phyloP scores from a whole-genome alignment of 2,888 invertebrate species.

The Cryptocheilus praepositus region DNA sequence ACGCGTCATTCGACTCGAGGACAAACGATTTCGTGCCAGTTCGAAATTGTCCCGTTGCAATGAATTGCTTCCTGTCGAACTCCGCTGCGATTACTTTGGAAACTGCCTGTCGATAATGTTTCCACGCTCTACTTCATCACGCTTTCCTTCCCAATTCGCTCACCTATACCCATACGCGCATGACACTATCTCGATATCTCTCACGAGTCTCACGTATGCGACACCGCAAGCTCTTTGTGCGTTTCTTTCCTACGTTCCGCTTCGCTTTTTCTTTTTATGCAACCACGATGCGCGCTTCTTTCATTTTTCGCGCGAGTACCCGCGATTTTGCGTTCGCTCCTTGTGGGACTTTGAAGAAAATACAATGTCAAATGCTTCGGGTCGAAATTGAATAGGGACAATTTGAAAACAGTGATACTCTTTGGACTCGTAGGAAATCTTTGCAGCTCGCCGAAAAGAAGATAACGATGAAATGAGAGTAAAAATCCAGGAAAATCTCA shows the following conservation, averaged over 20 bases:
- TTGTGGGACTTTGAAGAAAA: too few relatives aligned
- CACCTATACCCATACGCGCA: background rate
- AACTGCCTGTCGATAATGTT: conserved; percentile 40
- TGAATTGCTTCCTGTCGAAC: conserved; percentile 42
- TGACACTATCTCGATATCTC: background rate
- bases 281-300: too few relatives aligned
- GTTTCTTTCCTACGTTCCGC: background rate
- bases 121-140: conserved; percentile 10
- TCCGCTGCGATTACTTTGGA: conserved; percentile 43
- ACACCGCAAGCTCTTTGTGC: background rate
- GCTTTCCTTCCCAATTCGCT: background rate
- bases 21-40: conserved; percentile 52
- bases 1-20: conserved; percentile 40
- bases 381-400: too few relatives aligned
- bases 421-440: too few relatives aligned
- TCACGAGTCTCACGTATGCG: background rate
- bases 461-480: too few relatives aligned
- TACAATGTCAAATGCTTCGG: too few relatives aligned
- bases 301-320: too few relatives aligned
- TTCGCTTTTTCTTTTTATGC: too few relatives aligned
- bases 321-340: too few relatives aligned
- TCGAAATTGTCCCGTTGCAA: conserved; percentile 47
- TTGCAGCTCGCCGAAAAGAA: too few relatives aligned
- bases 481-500: too few relatives aligned
- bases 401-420: too few relatives aligned